Base-by-base conservation (phyloP, 2,113 vertebrate species). In the Herpailurus yagouaroundi region DNA sequence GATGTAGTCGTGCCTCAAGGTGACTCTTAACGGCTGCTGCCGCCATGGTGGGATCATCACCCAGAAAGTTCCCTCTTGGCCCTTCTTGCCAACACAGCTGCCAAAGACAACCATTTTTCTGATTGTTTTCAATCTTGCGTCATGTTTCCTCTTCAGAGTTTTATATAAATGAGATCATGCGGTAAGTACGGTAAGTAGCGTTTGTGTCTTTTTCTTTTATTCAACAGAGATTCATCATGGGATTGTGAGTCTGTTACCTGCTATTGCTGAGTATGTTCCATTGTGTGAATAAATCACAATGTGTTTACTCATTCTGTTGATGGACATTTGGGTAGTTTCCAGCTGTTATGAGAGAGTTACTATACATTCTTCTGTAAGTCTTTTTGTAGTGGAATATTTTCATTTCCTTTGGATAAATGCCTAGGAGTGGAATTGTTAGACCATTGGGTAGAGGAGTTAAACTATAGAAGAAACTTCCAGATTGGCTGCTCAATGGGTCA, bases 381-480 rank as follows among this genome's bases (percentile, higher is more conserved):
- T 76, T 91, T 55, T 85, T 88, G 41, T 80, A 38, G 69, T 38
- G 86, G 10, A 84, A 45, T 85, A 50, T 66, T 80, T 85, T 93
- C 52, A 93, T 90, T 95, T 95, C 64, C 29, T 64, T 16, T 73
- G 31, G 50, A 69, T 57, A 84, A 73, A 41, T 68, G 84, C 6
- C 36, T 55, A 71, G 64, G 33, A n/a, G 4, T 74, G 38, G 64
- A 89, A 89, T 86, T 73, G 23, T 55, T 85, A 71, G 60, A 45
- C 23, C 87, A 23, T 41, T 74, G 36, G 45, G 33, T 57, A 55
- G 27, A 76, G 45, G 48, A 15, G 29, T 63, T 83, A 52, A 87
- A 57, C 18, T 48, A 9, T 84, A 38, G 31, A 52, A 90, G 79
- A 95, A 73, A 55, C 36, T 55, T 36, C 6, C 41, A 36, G 64